Evolutionary conservation across 64 coral and sea anemone genomes (phyloP).

Genomic region (Montipora foliosa): DNA sequence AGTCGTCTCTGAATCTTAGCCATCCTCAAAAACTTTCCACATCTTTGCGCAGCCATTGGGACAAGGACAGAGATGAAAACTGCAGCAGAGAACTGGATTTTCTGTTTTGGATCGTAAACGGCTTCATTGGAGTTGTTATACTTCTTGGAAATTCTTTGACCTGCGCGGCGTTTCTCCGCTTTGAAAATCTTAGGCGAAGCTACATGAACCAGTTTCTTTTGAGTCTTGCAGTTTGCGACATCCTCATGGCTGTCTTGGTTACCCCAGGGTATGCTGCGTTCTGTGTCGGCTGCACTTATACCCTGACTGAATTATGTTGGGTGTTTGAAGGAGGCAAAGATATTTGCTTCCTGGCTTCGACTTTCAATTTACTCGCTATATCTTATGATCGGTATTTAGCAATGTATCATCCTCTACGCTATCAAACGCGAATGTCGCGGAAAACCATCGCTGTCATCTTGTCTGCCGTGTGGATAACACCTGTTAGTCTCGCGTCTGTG

Average conservation of each 20-base stretch:
- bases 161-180: constrained; percentile 51
- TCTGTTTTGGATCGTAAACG: constrained; percentile 59
- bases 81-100: constrained; percentile 56
- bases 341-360: constrained; percentile 67
- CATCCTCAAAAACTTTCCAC: neutral
- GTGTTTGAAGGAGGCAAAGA: constrained; percentile 82
- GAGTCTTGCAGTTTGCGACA: constrained; percentile 68
- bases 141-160: constrained; percentile 66
- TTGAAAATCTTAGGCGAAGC: constrained; percentile 16
- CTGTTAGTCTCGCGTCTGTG: constrained; percentile 14
- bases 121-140: constrained; percentile 40
- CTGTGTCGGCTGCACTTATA: constrained; percentile 43
- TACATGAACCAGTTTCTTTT: constrained; percentile 69
- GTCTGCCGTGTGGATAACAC: constrained; percentile 56
- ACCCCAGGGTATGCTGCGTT: constrained; percentile 56
- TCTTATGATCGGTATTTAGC: constrained; percentile 80
- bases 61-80: neutral
- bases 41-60: neutral
- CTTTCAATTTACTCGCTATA: constrained; percentile 82
- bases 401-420: constrained; percentile 79
- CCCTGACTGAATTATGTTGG: constrained; percentile 67
- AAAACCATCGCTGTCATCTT: constrained; percentile 51
- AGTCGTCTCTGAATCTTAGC: neutral
- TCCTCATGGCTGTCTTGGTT: constrained; percentile 47
- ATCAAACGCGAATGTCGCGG: constrained; percentile 65